Conservation (phyloP, 2,888 invertebrate genomes). For the Stenolophus ochropezus region DNA sequence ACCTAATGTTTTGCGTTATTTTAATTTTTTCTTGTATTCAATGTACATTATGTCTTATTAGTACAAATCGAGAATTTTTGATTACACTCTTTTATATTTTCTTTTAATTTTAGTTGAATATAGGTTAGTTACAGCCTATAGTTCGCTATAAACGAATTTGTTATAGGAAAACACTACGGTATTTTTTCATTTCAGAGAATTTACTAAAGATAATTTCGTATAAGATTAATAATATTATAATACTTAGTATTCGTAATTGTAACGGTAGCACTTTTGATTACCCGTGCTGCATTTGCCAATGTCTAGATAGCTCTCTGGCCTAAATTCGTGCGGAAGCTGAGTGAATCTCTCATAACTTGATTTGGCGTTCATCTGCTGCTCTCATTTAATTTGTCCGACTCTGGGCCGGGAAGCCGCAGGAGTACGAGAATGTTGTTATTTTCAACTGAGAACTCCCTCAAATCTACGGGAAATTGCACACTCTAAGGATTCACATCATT, state of each 20-base stretch:
- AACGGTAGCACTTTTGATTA: neutral
- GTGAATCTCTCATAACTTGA: conserved; percentile 42
- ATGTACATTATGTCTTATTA: no score
- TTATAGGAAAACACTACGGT: no score
- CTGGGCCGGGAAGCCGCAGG: neutral
- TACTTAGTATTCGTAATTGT: neutral
- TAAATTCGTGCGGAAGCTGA: neutral
- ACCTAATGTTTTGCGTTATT: no score
- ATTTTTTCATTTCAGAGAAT: no score
- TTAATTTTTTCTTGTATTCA: no score
- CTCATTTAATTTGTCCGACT: conserved; percentile 43
- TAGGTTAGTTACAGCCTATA: no score
- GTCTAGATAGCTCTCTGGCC: neutral
- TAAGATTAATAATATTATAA: neutral
- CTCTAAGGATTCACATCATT: neutral
- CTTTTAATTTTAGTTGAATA: no score
- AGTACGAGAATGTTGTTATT: conserved; percentile 5
- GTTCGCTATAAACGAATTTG: no score
- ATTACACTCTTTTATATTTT: no score
- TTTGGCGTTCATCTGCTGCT: conserved; percentile 47
- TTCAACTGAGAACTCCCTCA: neutral
- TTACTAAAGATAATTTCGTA: no score
- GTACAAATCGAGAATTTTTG: no score
- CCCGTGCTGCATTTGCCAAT: neutral
- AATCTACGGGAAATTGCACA: neutral